Conservation (phyloP, 2,797 vertebrate species). For the Picus viridis region DNA sequence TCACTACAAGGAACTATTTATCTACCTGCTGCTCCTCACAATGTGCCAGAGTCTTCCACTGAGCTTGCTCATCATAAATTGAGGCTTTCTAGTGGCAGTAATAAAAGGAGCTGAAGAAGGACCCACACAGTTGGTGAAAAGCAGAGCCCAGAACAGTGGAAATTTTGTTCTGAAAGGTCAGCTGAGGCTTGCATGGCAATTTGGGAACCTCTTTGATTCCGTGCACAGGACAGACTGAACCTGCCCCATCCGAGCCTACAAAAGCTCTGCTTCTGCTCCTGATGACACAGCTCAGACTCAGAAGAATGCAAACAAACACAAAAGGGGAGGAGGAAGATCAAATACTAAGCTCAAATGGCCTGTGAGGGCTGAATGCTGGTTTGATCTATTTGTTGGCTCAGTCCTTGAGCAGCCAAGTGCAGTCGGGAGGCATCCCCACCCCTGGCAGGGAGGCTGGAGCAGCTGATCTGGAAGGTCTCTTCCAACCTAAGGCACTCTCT, state of each 20-base stretch:
- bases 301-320: background rate
- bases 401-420: too few species aligned
- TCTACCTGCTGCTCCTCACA: background rate
- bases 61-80: background rate
- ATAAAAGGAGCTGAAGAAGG: background rate
- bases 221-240: background rate
- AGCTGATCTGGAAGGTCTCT: too few species aligned
- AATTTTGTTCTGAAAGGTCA: background rate
- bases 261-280: background rate
- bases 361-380: background rate
- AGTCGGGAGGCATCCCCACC: too few species aligned
- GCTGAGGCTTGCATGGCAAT: background rate
- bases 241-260: background rate
- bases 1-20: background rate
- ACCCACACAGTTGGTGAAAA: background rate
- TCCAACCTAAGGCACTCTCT: too few species aligned
- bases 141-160: background rate
- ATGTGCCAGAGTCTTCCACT: fast-evolving
- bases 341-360: background rate
- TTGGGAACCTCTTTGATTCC: background rate
- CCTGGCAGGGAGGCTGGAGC: too few species aligned
- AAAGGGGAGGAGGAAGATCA: background rate
- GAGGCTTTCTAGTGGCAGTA: background rate
- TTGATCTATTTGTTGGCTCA: background rate
- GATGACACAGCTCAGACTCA: background rate